A percentile compares a stretch with the other conserved stretches of the same genome.
Evolutionary conservation across 2,888 invertebrate genomes (phyloP).

Genomic region (Apamea anceps): DNA sequence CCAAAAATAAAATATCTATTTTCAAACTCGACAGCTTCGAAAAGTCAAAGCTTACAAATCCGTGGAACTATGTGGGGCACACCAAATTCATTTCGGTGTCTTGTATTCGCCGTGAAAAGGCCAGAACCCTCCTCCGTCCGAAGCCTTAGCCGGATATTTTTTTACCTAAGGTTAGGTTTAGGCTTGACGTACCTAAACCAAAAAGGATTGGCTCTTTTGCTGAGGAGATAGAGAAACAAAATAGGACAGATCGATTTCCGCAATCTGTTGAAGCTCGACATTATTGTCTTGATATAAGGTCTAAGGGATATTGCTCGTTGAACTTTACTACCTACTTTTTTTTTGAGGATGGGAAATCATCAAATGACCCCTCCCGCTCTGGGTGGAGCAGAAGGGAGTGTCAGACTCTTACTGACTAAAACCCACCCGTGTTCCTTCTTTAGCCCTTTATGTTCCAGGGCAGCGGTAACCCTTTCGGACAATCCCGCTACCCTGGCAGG

Average conservation of each 20-base stretch:
- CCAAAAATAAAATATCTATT: not conserved
- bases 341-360: no score
- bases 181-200: conserved; percentile 1
- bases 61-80: conserved; percentile 25
- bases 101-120: conserved; percentile 16
- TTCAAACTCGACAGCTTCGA: conserved; percentile 4
- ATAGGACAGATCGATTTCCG: not conserved
- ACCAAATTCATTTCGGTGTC: conserved; percentile 17
- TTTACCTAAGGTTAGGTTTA: not conserved
- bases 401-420: no score
- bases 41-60: conserved; percentile 8
- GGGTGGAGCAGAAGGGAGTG: no score
- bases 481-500: no score
- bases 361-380: no score
- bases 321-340: not conserved
- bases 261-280: not conserved
- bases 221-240: not conserved
- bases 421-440: no score
- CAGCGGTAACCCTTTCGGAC: no score
- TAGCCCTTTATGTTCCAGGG: no score
- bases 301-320: not conserved
- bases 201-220: not conserved
- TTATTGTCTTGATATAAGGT: not conserved
- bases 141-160: not conserved
- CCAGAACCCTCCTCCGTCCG: not conserved